Percentiles rank a stretch among this genome's conserved stretches.
Evolutionary conservation across 2,797 vertebrate species (phyloP).

Genomic region (Leuciscus waleckii): DNA sequence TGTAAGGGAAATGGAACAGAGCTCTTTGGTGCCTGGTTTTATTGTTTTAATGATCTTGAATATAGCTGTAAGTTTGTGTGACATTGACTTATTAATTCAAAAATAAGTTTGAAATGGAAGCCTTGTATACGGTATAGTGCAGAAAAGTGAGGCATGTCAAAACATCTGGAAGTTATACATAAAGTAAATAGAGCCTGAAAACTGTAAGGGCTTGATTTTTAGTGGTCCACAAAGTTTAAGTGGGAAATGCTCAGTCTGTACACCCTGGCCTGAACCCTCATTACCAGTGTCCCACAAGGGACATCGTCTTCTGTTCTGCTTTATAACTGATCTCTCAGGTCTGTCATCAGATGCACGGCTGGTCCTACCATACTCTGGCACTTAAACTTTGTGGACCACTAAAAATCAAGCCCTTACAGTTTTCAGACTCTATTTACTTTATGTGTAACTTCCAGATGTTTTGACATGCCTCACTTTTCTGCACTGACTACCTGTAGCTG

Average conservation of each 20-base stretch:
- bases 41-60: slow-evolving; percentile 10
- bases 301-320: not conserved
- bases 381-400: not conserved
- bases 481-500: not conserved
- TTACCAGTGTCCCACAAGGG: not conserved
- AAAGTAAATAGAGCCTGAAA: too few species aligned
- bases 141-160: too few species aligned
- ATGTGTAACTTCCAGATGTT: not conserved
- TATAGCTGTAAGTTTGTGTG: slow-evolving; percentile 26
- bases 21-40: not conserved
- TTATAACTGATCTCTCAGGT: not conserved
- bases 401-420: not conserved
- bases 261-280: not conserved
- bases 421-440: not conserved
- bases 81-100: slow-evolving; percentile 36
- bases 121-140: too few species aligned
- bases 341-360: not conserved
- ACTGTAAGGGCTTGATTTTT: too few species aligned
- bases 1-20: not conserved
- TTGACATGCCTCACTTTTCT: not conserved
- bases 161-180: too few species aligned
- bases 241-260: not conserved
- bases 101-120: not conserved
- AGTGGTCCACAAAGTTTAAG: too few species aligned
- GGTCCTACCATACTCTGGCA: not conserved